A percentile compares a stretch with the other conserved stretches of the same genome.
These are phyloP conservation scores for Neolamprologus falcicula DNA, from an alignment of 2,113 vertebrate species.

Conservation along the genomic window DNA sequence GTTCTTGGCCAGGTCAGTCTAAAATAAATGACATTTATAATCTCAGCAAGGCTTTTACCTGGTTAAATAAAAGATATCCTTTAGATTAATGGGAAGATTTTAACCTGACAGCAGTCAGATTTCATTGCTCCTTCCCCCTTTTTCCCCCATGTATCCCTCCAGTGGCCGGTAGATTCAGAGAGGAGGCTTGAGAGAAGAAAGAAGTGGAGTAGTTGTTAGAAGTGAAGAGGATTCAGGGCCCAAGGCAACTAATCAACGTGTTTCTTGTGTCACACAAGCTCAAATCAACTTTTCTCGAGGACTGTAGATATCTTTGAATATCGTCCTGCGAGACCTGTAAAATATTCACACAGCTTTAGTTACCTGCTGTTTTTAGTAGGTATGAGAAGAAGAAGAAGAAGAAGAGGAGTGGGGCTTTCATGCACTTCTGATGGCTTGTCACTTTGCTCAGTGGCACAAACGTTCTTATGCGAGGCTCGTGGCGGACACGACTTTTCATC, in stretches of 20 bases:
- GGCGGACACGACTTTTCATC: conserved; percentile 44
- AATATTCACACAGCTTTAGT: conserved; percentile 54
- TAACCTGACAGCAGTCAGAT: conserved; percentile 21
- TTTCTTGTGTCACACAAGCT: conserved; percentile 66
- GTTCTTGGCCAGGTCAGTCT: background rate
- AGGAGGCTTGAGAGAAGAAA: conserved; percentile 37
- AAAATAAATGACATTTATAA: background rate
- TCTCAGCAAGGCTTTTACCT: background rate
- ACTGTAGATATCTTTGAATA: conserved; percentile 52
- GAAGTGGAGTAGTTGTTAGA: conserved; percentile 36
- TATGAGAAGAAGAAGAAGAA: background rate
- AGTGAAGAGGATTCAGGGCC: conserved; percentile 48
- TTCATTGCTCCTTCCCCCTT: background rate
- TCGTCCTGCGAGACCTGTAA: conserved; percentile 47
- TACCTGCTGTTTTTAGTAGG: conserved; percentile 64
- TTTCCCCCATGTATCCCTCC: conserved; percentile 50
- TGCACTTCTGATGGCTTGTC: conserved; percentile 46
- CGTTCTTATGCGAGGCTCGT: background rate
- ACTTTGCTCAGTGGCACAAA: conserved; percentile 38
- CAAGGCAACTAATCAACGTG: conserved; percentile 66
- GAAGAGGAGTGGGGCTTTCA: conserved; percentile 4
- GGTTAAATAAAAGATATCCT: background rate
- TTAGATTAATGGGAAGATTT: background rate
- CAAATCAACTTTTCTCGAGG: conserved; percentile 44
- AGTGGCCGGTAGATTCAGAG: conserved; percentile 53